Percentiles rank a stretch among this genome's conserved stretches.
Conservation (phyloP, 2,888 invertebrate genomes). For the Hermaeophaga mercurialis region DNA sequence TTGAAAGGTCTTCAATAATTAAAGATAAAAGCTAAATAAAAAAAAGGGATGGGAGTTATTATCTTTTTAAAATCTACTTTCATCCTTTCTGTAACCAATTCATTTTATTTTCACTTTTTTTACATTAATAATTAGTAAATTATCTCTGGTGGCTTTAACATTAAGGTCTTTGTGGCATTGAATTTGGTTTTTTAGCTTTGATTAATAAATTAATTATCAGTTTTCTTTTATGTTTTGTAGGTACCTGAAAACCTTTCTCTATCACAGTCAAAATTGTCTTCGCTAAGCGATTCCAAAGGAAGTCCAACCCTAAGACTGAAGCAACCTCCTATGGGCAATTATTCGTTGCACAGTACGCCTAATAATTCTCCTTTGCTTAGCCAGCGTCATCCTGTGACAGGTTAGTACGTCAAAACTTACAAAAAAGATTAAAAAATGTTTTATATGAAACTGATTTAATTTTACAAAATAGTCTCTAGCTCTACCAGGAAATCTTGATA, state of each 20-base stretch:
- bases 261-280: slow-evolving; percentile 45
- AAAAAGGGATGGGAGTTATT: too few relatives aligned
- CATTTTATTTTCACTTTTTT: background rate
- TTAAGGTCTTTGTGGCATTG: too few relatives aligned
- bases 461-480: too few relatives aligned
- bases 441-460: too few relatives aligned
- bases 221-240: slow-evolving; percentile 38
- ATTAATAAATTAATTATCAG: background rate
- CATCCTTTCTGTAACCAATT: too few relatives aligned
- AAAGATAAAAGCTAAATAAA: too few relatives aligned
- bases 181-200: too few relatives aligned
- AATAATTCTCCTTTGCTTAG: slow-evolving; percentile 72
- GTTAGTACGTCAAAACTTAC: slow-evolving; percentile 9
- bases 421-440: too few relatives aligned
- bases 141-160: too few relatives aligned
- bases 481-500: too few relatives aligned
- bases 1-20: too few relatives aligned
- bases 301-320: slow-evolving; percentile 60
- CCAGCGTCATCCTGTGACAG: slow-evolving; percentile 59
- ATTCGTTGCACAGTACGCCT: slow-evolving; percentile 67
- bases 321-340: slow-evolving; percentile 62
- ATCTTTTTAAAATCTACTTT: too few relatives aligned
- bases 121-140: slow-evolving; percentile 1
- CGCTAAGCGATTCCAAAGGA: slow-evolving; percentile 53
- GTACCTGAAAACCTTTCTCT: slow-evolving; percentile 54